Evolutionary conservation across 2,888 invertebrate species (phyloP).

Genomic region (Ecliptopera silaceata): DNA sequence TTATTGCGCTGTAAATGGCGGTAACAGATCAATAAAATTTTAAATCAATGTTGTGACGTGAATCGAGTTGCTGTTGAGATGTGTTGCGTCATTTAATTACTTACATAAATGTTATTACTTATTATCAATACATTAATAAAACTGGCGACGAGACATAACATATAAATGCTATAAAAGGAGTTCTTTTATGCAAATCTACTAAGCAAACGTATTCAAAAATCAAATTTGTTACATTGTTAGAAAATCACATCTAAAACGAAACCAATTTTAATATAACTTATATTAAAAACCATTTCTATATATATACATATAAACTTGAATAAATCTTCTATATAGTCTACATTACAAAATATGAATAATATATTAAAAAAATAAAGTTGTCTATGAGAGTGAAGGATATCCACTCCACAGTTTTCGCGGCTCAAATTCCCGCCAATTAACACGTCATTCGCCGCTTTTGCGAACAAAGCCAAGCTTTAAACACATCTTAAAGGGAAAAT

Average conservation of each 20-base stretch:
- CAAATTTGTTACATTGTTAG: no score
- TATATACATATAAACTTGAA: no score
- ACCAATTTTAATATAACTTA: no score
- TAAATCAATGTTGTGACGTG: constrained; percentile 39
- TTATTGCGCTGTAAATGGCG: constrained; percentile 61
- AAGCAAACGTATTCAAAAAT: no score
- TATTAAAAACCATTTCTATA: no score
- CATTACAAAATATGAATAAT: no score
- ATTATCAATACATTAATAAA: no score
- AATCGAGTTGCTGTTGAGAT: constrained; percentile 18
- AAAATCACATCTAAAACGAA: no score
- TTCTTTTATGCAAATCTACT: no score
- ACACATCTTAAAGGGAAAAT: constrained; percentile 56
- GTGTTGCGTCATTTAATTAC: constrained; percentile 23
- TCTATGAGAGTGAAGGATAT: constrained; percentile 44
- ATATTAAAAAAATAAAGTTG: constrained; percentile 34
- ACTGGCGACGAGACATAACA: no score
- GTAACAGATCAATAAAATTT: constrained; percentile 54
- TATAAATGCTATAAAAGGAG: no score
- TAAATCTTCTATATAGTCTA: no score
- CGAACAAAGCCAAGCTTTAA: constrained; percentile 69
- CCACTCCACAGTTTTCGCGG: constrained; percentile 44
- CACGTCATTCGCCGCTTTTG: constrained; percentile 56
- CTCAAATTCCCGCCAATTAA: constrained; percentile 68
- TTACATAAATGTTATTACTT: constrained; percentile 15